Evolutionary conservation across 2,888 invertebrate genomes (phyloP), one percentile per base, ranked within the genome.

Genomic region (Iphiclides podalirius): DNA sequence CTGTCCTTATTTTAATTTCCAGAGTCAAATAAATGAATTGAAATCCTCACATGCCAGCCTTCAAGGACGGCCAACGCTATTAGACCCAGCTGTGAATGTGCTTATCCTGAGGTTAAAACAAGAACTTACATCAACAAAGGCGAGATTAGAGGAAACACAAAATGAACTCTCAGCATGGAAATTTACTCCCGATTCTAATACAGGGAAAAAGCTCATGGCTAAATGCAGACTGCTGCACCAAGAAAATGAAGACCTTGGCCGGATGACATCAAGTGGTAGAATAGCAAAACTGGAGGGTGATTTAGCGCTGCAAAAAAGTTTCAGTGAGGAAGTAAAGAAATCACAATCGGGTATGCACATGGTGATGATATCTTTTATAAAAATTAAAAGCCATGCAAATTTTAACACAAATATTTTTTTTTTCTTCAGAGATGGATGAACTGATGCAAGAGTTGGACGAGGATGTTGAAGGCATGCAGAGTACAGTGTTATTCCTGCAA

Each of bases 161-260:
- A 98, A 97, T 83, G 99, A 99, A 90, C 90, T 99, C 37, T 95
- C 96, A 47, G 98, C 99, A 1, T 99, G 98, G 98, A 99, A 99
- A 85, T 99, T 99, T 82, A 98, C 98, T 9, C 98, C 98, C n/a
- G 99, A 99, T 83, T 98, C 98, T 56, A 98, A 98, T 89, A 98
- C 98, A 38, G 99, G 99, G 57, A 99, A 98, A 84, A 93, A 98
- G 60, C 89, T 99, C 60, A 98, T 99, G 98, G 98, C 98, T 7
- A 98, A 98, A 78, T 99, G 98, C 76, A 92, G 98, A 54, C 88
- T 97, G 60, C 85, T 99, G 38, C 96, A 98, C 73, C 97, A 98
- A 80, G 98, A 99, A 80, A 99, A 99, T 81, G 98, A 98, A 79
- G 98, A 99, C 71, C 90, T 99, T 13, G 98, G 98, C 8, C 95